A percentile compares a stretch with the other conserved stretches of the same genome.
phyloP scores from a whole-genome alignment of 2,797 vertebrate species.

The Geotrypetes seraphini region DNA sequence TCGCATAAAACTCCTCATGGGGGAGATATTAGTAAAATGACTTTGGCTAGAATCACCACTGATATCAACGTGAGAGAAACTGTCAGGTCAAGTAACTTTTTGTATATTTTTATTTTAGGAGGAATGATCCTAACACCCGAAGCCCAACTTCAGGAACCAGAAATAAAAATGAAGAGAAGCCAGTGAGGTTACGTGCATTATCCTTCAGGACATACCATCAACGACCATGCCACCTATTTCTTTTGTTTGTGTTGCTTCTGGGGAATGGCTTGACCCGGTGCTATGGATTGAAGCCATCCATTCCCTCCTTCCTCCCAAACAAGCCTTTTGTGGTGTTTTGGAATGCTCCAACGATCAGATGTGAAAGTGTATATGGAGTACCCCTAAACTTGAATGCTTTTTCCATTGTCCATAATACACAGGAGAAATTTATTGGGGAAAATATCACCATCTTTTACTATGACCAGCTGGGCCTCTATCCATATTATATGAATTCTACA shows the following conservation, averaged over 20 bases:
- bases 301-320: not conserved
- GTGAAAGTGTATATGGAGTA: not conserved
- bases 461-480: conserved; percentile 13
- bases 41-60: too few species aligned
- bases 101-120: not conserved
- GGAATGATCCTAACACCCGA: not conserved
- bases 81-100: too few species aligned
- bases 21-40: too few species aligned
- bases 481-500: not conserved
- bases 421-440: conserved; percentile 11
- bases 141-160: not conserved
- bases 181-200: not conserved
- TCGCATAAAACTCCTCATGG: too few species aligned
- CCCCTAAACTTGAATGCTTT: conserved; percentile 8
- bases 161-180: too few species aligned
- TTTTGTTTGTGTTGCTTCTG: conserved; percentile 5
- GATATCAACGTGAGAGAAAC: too few species aligned
- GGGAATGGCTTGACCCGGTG: not conserved
- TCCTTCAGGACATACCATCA: not conserved
- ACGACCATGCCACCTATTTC: not conserved
- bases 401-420: conserved; percentile 4
- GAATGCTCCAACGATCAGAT: conserved; percentile 18
- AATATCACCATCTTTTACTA: conserved; percentile 21
- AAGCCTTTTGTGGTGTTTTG: conserved; percentile 16
- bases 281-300: not conserved